phyloP scores from a whole-genome alignment of 2,797 vertebrate species.

The Distichodus sexfasciatus region DNA sequence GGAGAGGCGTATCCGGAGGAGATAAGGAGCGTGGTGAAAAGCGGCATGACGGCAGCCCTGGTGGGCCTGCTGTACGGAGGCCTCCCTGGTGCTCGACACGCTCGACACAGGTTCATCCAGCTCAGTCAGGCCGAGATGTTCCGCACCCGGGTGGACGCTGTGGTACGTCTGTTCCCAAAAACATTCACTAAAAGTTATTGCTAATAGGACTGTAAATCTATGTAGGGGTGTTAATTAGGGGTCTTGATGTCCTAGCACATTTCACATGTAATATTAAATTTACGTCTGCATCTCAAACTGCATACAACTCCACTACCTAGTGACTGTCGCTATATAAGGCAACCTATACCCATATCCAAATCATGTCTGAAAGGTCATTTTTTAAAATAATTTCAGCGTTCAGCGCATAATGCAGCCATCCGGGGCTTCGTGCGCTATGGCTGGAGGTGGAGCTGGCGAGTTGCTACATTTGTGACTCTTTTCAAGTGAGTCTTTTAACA shows the following conservation, averaged over 20 bases:
- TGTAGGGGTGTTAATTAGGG: no score
- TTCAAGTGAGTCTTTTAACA: constrained; percentile 82
- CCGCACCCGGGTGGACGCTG: constrained; percentile 79
- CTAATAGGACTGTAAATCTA: no score
- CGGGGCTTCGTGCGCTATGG: constrained; percentile 89
- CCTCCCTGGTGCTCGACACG: constrained; percentile 80
- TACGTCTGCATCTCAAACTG: no score
- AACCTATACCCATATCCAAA: no score
- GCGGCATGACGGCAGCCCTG: constrained; percentile 63
- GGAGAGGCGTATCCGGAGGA: constrained; percentile 74
- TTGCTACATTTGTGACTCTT: constrained; percentile 78
- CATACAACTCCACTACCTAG: no score
- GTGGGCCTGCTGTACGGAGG: constrained; percentile 84
- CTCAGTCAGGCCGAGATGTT: constrained; percentile 83
- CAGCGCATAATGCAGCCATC: constrained; percentile 82
- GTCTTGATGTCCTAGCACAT: no score
- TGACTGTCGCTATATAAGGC: no score
- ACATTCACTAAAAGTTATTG: no score
- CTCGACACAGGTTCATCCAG: constrained; percentile 79
- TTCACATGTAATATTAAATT: no score
- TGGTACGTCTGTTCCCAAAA: no score
- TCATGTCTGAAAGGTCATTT: background rate
- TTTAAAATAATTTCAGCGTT: constrained; percentile 76
- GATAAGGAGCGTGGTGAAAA: constrained; percentile 68
- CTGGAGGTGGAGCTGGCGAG: constrained; percentile 95